Evolutionary conservation across 2,113 vertebrate genomes (phyloP).

Genomic region (Thunnus thynnus): DNA sequence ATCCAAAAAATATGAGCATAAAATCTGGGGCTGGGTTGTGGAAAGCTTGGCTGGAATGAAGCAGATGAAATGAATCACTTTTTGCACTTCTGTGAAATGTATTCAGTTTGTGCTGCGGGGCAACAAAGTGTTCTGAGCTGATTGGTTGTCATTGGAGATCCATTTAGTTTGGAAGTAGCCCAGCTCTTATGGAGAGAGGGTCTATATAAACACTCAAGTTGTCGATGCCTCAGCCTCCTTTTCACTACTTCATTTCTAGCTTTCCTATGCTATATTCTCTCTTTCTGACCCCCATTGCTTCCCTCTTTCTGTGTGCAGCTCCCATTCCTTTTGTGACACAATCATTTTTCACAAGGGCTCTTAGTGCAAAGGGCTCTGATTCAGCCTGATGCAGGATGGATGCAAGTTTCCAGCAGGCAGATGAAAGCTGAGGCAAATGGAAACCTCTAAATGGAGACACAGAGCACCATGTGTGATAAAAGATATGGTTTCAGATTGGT

Average conservation of each 20-base stretch:
- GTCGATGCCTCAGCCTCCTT: constrained; percentile 17
- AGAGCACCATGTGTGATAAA: no score
- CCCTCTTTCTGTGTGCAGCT: neutral
- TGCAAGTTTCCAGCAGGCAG: neutral
- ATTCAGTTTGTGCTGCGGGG: constrained; percentile 17
- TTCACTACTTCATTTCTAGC: constrained; percentile 3
- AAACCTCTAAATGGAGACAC: constrained; percentile 14
- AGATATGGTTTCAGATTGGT: neutral
- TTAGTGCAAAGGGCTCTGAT: constrained; percentile 8
- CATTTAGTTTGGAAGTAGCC: constrained; percentile 31
- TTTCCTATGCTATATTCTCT: neutral
- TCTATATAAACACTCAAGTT: constrained; percentile 10
- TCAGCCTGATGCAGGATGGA: constrained; percentile 3
- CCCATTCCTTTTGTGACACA: constrained; percentile 6
- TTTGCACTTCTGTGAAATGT: constrained; percentile 34
- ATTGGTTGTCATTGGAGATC: constrained; percentile 37
- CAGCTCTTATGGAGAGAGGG: constrained; percentile 2
- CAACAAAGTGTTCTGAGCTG: constrained; percentile 29
- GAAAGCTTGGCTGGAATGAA: neutral
- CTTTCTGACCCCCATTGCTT: constrained; percentile 15
- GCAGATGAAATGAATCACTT: neutral
- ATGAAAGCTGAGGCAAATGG: constrained; percentile 27
- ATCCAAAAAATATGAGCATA: constrained; percentile 18
- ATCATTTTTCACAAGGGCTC: constrained; percentile 24
- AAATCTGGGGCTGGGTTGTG: neutral